Evolutionary conservation across 2,888 invertebrate species (phyloP).

Genomic region (Apamea epomidion): DNA sequence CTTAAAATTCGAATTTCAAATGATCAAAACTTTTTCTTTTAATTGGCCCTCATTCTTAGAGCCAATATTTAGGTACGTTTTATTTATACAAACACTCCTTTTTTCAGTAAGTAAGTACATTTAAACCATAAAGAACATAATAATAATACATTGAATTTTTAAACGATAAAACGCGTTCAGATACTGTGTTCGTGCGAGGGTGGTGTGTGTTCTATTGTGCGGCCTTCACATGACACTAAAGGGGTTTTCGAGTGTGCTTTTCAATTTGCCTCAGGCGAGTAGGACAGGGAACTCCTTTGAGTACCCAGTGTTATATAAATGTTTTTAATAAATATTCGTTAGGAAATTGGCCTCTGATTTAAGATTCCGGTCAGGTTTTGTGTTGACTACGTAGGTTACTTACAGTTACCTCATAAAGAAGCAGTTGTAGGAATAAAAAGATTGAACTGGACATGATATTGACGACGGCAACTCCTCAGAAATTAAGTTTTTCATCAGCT

Average conservation of each 20-base stretch:
- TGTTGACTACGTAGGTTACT: background rate
- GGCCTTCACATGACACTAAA: constrained; percentile 86
- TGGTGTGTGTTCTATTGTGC: constrained; percentile 81
- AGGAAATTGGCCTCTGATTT: background rate
- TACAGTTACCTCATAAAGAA: background rate
- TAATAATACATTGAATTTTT: constrained; percentile 72
- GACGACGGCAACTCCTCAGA: background rate
- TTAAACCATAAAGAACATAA: constrained; percentile 22
- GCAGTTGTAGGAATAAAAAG: background rate
- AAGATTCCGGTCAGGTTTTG: background rate
- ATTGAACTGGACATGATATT: no score
- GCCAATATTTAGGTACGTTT: constrained; percentile 1
- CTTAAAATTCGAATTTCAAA: constrained; percentile 25
- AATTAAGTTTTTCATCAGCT: background rate
- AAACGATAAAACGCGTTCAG: constrained; percentile 77
- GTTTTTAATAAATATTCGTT: background rate
- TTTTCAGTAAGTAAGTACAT: constrained; percentile 8
- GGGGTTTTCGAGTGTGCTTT: constrained; percentile 89
- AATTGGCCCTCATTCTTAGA: background rate
- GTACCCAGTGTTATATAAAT: constrained; percentile 5
- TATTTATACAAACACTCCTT: background rate
- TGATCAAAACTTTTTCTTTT: background rate
- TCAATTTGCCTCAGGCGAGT: constrained; percentile 84
- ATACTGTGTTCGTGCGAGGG: constrained; percentile 68
- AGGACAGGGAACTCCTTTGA: constrained; percentile 69